Percentiles rank a stretch among this genome's conserved stretches.
Conservation (phyloP, 30 jellyfish, hydroid and myxozoan species). For the Cassiopea xamachana region DNA sequence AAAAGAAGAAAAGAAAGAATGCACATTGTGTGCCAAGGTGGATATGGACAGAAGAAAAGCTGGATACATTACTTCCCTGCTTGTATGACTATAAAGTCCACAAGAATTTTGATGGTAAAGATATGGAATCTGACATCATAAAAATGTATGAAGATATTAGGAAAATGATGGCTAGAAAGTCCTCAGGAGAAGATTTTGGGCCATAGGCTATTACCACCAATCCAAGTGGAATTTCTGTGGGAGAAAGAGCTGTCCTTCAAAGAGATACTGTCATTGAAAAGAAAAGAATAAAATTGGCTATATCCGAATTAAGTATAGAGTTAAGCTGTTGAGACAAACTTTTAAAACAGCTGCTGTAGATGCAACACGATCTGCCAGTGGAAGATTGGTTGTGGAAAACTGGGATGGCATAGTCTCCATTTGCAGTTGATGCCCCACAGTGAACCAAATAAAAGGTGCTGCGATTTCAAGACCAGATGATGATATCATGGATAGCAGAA, state of each 20-base stretch:
- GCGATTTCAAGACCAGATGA: conserved; percentile 6
- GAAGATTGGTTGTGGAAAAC: not conserved
- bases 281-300: conserved; percentile 26
- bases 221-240: too few relatives aligned
- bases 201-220: conserved; percentile 6
- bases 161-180: conserved; percentile 25
- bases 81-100: conserved; percentile 9
- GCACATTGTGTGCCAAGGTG: too few relatives aligned
- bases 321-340: conserved; percentile 8
- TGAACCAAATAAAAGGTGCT: conserved; percentile 13
- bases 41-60: conserved; percentile 48
- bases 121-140: conserved; percentile 34
- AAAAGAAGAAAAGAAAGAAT: too few relatives aligned
- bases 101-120: conserved; percentile 25
- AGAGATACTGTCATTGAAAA: not conserved
- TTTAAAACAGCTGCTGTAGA: conserved; percentile 56
- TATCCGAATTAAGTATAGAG: conserved; percentile 37
- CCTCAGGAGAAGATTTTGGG: conserved; percentile 27
- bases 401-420: conserved; percentile 37
- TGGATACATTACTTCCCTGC: conserved; percentile 10
- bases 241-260: too few relatives aligned
- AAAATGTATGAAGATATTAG: conserved; percentile 53
- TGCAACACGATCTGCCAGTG: conserved; percentile 49
- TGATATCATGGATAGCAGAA: not conserved
- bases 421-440: not conserved